These are phyloP conservation scores for Augochlora pura DNA, from an alignment of 1,140 invertebrate genomes.

Conservation along the genomic window DNA sequence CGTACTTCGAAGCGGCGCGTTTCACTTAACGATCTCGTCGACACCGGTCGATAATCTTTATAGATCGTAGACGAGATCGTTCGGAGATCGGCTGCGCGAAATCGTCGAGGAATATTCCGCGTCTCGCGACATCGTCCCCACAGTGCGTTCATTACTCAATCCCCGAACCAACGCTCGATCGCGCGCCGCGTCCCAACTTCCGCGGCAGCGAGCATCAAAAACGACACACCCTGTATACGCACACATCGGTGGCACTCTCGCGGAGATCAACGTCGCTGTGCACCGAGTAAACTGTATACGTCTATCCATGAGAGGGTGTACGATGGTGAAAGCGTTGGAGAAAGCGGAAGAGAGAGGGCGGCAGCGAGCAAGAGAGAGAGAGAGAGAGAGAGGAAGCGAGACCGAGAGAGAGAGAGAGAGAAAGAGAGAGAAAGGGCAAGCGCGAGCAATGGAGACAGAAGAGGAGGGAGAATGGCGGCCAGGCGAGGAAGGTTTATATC, in stretches of 20 bases:
- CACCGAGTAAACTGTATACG: constrained; percentile 62
- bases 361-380: constrained; percentile 15
- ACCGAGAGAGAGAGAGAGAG: constrained; percentile 11
- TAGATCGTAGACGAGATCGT: too few relatives aligned
- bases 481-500: constrained; percentile 76
- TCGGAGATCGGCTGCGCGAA: too few relatives aligned
- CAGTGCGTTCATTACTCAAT: not conserved
- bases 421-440: not conserved
- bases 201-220: not conserved
- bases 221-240: constrained; percentile 49
- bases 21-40: too few relatives aligned
- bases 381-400: constrained; percentile 23
- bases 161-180: not conserved
- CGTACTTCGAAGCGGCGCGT: too few relatives aligned
- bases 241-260: constrained; percentile 44
- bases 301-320: constrained; percentile 62
- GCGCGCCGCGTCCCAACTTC: not conserved
- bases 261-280: constrained; percentile 59
- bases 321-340: constrained; percentile 55
- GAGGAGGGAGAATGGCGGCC: constrained; percentile 44
- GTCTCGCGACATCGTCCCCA: too few relatives aligned
- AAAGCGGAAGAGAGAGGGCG: constrained; percentile 39
- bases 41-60: too few relatives aligned
- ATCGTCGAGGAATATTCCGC: too few relatives aligned
- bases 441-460: constrained; percentile 14